phyloP scores from a whole-genome alignment of 1,140 invertebrate species.

The Apis mellifera region Amel_HAv3.1 CM009933.2:3716501-3717000 shows the following conservation, averaged over 20 bases:
- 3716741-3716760: constrained; percentile 20
- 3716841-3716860: constrained; percentile 41
- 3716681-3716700: not conserved
- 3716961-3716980: too few relatives aligned
- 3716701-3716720: not conserved
- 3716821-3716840: constrained; percentile 19
- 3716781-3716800: not conserved
- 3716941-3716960: too few relatives aligned
- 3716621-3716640: not conserved
- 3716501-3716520: too few relatives aligned
- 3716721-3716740: constrained; percentile 21
- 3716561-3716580: too few relatives aligned
- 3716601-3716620: not conserved
- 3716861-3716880: constrained; percentile 41
- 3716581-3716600: not conserved
- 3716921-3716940: not conserved
- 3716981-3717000: not conserved
- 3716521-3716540: too few relatives aligned
- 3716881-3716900: constrained; percentile 41
- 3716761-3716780: not conserved
- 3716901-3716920: not conserved
- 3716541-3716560: too few relatives aligned
- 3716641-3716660: not conserved
- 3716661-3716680: not conserved
- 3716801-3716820: constrained; percentile 6